Percentiles rank a stretch among this genome's conserved stretches.
Conservation (phyloP, 2,888 invertebrate species). For the Fissipunctia ypsillon region DNA sequence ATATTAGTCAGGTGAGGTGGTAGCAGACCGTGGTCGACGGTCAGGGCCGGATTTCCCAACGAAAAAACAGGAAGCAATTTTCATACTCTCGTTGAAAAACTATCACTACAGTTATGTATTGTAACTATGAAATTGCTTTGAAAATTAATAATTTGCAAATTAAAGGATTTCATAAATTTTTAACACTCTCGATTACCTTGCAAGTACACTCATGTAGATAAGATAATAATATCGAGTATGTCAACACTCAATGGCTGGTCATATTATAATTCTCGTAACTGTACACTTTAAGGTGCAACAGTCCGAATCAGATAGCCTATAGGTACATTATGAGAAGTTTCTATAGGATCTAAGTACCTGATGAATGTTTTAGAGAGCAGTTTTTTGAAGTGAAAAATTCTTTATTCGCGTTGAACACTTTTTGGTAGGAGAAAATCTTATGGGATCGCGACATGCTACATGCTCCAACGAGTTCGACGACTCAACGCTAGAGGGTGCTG, state of each 20-base stretch:
- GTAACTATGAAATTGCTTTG: slow-evolving; percentile 15
- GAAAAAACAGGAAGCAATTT: background rate
- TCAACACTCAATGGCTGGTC: slow-evolving; percentile 38
- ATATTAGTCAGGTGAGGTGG: background rate
- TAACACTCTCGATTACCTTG: slow-evolving; percentile 30
- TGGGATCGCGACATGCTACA: no score
- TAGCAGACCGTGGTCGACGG: background rate
- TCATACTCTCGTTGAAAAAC: background rate
- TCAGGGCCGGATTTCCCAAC: background rate
- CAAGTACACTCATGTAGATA: slow-evolving; percentile 48
- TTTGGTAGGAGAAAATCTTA: no score
- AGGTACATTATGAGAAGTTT: background rate
- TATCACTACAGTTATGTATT: background rate
- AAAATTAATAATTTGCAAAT: slow-evolving; percentile 23
- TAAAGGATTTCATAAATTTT: slow-evolving; percentile 48
- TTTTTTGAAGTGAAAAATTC: no score
- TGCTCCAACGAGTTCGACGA: no score
- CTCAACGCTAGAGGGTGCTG: no score
- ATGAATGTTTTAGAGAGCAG: background rate
- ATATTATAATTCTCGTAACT: slow-evolving; percentile 35
- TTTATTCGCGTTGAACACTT: no score
- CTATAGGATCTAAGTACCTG: background rate
- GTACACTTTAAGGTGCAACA: slow-evolving; percentile 12
- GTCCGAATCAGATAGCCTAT: slow-evolving; percentile 9
- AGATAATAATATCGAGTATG: slow-evolving; percentile 38